Evolutionary conservation across 2,113 vertebrate genomes (phyloP).

Genomic region (Sturnus vulgaris): DNA sequence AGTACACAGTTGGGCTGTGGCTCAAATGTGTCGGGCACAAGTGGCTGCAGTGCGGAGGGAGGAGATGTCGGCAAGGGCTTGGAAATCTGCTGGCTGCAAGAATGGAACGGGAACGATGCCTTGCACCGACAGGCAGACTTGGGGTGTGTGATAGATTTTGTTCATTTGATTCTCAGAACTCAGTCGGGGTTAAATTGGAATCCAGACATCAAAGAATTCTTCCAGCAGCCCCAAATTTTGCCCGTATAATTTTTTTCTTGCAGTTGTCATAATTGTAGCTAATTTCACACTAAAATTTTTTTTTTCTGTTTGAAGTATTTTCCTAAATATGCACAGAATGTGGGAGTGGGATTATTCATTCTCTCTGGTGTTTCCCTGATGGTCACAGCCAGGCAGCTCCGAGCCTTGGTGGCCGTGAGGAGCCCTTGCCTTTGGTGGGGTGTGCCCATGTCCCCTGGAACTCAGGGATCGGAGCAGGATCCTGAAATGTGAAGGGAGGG

Average conservation of each 20-base stretch:
- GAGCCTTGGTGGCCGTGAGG: not conserved
- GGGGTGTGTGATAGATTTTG: slow-evolving; percentile 90
- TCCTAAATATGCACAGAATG: slow-evolving; percentile 56
- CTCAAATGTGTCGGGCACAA: slow-evolving; percentile 59
- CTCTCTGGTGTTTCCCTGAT: not conserved
- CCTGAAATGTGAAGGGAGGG: slow-evolving; percentile 26
- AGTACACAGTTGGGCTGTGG: slow-evolving; percentile 52
- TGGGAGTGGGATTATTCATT: slow-evolving; percentile 39
- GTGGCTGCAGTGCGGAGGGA: slow-evolving; percentile 65
- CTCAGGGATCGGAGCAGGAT: not conserved
- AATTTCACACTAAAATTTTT: slow-evolving; percentile 72
- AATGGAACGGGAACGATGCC: slow-evolving; percentile 87
- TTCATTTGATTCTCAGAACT: slow-evolving; percentile 99
- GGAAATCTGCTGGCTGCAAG: slow-evolving; percentile 86
- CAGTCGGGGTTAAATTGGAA: slow-evolving; percentile 99
- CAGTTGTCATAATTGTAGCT: slow-evolving; percentile 81
- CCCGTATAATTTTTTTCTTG: slow-evolving; percentile 76
- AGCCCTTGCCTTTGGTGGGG: not conserved
- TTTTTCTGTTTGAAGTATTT: slow-evolving; percentile 77
- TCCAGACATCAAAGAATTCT: slow-evolving; percentile 99
- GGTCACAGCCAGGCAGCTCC: not conserved
- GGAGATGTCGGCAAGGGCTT: slow-evolving; percentile 79
- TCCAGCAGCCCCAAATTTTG: slow-evolving; percentile 82
- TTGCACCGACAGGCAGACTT: slow-evolving; percentile 86
- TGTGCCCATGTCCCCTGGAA: not conserved